These are phyloP conservation scores for Pyxicephalus adspersus DNA, from an alignment of 2,113 vertebrate species.

Conservation along the genomic window DNA sequence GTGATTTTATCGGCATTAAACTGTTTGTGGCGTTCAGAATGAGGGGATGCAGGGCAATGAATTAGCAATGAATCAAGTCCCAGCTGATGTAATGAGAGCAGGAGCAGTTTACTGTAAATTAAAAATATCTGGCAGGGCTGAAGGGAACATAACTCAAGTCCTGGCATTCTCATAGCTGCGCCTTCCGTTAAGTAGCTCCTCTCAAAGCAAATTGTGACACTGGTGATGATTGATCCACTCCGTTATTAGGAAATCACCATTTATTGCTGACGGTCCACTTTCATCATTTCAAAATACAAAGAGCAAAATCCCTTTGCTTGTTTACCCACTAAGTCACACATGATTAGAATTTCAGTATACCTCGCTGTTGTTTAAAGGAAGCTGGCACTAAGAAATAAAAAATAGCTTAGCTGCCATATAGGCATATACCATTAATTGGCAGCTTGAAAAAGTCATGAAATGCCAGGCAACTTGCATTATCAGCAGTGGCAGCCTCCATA, in stretches of 20 bases:
- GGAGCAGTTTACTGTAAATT: conserved; percentile 67
- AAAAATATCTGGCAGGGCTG: conserved; percentile 63
- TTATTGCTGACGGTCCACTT: conserved; percentile 11
- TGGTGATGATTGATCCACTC: conserved; percentile 52
- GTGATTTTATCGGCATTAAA: conserved; percentile 60
- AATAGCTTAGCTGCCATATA: no score
- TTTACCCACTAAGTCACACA: background rate
- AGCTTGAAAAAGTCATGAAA: no score
- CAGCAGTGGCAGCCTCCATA: no score
- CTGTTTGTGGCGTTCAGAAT: conserved; percentile 68
- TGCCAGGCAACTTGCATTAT: no score
- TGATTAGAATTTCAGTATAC: background rate
- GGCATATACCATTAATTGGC: no score
- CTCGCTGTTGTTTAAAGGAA: background rate
- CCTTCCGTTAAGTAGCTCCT: conserved; percentile 51
- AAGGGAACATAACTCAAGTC: conserved; percentile 63
- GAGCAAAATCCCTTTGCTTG: background rate
- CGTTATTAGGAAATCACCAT: conserved; percentile 48
- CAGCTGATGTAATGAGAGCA: conserved; percentile 63
- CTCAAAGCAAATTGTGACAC: conserved; percentile 58
- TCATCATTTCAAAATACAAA: background rate
- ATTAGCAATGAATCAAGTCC: conserved; percentile 74
- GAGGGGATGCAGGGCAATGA: conserved; percentile 61
- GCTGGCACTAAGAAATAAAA: no score
- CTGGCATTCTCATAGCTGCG: conserved; percentile 57